Evolutionary conservation across 2,113 vertebrate species (phyloP).

Genomic region (Poeciliopsis turrubarensis): DNA sequence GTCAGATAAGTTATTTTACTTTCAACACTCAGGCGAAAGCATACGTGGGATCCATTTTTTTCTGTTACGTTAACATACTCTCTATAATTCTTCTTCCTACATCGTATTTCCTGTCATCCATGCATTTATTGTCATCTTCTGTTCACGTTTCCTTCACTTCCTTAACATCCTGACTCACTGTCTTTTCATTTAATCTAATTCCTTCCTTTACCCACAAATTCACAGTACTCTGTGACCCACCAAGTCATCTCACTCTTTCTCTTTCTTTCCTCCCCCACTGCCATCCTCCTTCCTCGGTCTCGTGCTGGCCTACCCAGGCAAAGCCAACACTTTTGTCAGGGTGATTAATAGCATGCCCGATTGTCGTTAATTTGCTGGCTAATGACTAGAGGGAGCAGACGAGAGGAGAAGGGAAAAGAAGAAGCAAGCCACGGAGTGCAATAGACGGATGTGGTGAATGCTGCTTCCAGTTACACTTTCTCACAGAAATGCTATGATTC

Average conservation of each 20-base stretch:
- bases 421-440: constrained; percentile 79
- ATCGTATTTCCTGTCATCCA: not conserved
- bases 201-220: constrained; percentile 1
- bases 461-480: constrained; percentile 77
- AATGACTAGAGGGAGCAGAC: constrained; percentile 89
- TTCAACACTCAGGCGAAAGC: not conserved
- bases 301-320: constrained; percentile 81
- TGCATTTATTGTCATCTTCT: not conserved
- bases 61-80: constrained; percentile 18
- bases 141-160: constrained; percentile 15
- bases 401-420: constrained; percentile 78
- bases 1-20: no score
- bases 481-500: not conserved
- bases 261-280: constrained; percentile 15
- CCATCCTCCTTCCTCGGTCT: constrained; percentile 39
- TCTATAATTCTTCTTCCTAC: not conserved
- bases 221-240: constrained; percentile 15
- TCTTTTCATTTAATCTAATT: constrained; percentile 13
- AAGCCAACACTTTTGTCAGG: constrained; percentile 95
- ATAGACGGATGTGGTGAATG: constrained; percentile 96
- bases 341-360: constrained; percentile 98
- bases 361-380: constrained; percentile 99
- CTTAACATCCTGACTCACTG: constrained; percentile 7
- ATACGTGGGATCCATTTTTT: not conserved
- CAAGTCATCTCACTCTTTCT: constrained; percentile 7